Evolutionary conservation across 2,797 vertebrate species (phyloP).

Genomic region (Agapornis canus): DNA sequence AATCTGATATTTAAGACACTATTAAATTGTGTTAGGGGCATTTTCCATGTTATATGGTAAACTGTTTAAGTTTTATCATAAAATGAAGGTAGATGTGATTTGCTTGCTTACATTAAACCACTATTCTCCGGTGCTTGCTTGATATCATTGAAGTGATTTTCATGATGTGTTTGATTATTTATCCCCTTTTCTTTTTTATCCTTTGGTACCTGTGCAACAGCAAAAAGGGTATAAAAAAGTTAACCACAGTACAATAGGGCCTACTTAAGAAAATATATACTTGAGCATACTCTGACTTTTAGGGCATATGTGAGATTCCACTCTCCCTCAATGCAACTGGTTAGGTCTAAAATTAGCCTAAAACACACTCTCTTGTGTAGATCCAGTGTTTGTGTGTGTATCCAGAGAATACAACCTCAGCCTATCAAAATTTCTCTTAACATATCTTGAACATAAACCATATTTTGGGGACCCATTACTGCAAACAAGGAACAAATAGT

Average conservation of each 20-base stretch:
- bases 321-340: background rate
- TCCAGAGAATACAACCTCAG: background rate
- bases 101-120: background rate
- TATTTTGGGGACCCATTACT: background rate
- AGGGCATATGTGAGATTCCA: background rate
- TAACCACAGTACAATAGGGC: background rate
- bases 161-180: background rate
- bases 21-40: background rate
- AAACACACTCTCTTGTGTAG: background rate
- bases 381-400: background rate
- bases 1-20: background rate
- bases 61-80: background rate
- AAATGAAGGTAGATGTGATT: background rate
- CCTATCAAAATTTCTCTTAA: background rate
- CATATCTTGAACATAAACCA: background rate
- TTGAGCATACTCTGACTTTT: background rate
- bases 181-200: background rate
- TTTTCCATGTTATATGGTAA: background rate
- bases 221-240: background rate
- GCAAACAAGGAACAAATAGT: background rate
- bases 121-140: background rate
- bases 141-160: background rate
- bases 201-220: background rate
- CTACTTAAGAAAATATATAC: background rate
- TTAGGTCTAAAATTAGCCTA: background rate